Percentiles rank a stretch among this genome's conserved stretches.
Conservation (phyloP, 2,888 invertebrate genomes). For the Clitarchus hookeri region DNA sequence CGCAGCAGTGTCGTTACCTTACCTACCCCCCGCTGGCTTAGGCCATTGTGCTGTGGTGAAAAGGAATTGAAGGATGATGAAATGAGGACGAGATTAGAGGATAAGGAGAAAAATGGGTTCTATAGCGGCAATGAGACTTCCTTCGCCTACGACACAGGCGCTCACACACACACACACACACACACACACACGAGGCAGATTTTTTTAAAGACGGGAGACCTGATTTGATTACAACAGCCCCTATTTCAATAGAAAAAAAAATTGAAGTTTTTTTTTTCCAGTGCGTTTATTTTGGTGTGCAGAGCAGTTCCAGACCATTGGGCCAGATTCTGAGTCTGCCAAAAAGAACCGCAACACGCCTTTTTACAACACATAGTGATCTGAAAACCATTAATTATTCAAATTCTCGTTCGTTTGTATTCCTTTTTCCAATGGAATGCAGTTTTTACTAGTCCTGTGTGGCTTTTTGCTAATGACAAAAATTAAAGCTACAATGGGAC, state of each 20-base stretch:
- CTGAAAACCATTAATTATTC: too few relatives aligned
- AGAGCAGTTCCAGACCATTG: not conserved
- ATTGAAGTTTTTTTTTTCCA: not conserved
- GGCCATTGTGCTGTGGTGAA: conserved; percentile 11
- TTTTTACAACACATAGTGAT: too few relatives aligned
- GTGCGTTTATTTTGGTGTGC: not conserved
- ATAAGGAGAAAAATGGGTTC: conserved; percentile 8
- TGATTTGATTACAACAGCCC: not conserved
- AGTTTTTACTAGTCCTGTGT: too few relatives aligned
- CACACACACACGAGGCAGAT: not conserved
- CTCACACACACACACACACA: not conserved
- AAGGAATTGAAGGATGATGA: not conserved
- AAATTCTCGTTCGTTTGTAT: too few relatives aligned
- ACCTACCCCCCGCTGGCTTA: not conserved
- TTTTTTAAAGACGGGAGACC: not conserved
- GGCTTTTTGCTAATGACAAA: too few relatives aligned
- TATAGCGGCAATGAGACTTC: not conserved
- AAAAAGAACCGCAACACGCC: too few relatives aligned
- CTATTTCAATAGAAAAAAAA: not conserved
- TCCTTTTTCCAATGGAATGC: too few relatives aligned
- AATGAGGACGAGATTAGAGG: conserved; percentile 8
- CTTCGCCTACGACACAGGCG: not conserved
- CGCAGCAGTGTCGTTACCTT: not conserved
- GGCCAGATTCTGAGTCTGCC: not conserved
- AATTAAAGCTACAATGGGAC: too few relatives aligned